phyloP scores from a whole-genome alignment of 2,113 vertebrate species.

The Oophaga pumilio region DNA sequence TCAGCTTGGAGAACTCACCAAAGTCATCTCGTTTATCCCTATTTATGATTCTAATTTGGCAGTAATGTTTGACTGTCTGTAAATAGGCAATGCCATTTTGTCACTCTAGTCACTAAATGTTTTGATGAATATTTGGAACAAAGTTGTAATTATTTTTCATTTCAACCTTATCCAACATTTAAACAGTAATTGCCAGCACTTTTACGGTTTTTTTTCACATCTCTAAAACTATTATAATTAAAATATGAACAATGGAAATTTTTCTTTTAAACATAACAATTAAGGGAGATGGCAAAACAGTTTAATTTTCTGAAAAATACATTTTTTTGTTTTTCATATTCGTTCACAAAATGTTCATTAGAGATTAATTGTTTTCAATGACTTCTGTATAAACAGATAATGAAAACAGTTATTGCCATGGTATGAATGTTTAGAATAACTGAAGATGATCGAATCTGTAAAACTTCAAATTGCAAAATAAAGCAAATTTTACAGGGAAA shows the following conservation, averaged over 20 bases:
- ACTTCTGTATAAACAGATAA: too few relatives aligned
- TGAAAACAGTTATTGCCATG: too few relatives aligned
- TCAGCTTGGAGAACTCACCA: background rate
- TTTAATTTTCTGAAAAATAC: background rate
- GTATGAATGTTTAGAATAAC: background rate
- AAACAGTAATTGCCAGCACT: background rate
- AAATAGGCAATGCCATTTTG: slow-evolving; percentile 21
- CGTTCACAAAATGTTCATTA: background rate
- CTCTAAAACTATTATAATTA: background rate
- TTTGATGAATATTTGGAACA: slow-evolving; percentile 21
- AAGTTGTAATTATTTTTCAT: background rate
- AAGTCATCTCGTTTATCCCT: slow-evolving; percentile 9
- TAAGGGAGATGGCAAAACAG: background rate
- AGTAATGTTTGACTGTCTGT: slow-evolving; percentile 17
- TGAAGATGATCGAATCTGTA: background rate
- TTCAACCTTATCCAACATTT: background rate
- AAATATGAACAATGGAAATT: background rate
- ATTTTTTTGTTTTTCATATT: background rate
- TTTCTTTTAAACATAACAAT: background rate
- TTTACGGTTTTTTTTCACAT: background rate
- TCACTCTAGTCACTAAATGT: background rate
- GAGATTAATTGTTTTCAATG: too few relatives aligned
- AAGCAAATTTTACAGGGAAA: too few relatives aligned
- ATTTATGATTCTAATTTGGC: slow-evolving; percentile 36
- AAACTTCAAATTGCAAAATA: too few relatives aligned